Conservation (phyloP, 2,797 vertebrate genomes). For the Clarias platycephalus region DNA sequence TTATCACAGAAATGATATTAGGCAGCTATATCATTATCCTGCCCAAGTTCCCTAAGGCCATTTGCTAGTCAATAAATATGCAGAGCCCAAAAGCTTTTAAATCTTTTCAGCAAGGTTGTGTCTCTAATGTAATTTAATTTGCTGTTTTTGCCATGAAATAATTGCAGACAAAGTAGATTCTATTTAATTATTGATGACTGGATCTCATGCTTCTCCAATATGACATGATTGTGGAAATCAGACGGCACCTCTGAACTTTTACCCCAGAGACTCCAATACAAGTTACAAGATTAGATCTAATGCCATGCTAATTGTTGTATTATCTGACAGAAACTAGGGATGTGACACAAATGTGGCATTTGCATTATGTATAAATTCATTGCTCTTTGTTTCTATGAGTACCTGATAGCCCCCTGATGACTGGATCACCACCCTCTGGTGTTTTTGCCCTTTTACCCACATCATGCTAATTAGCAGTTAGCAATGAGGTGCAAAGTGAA, state of each 20-base stretch:
- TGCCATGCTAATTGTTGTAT: background rate
- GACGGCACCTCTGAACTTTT: slow-evolving; percentile 6
- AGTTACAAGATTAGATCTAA: slow-evolving; percentile 23
- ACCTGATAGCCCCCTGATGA: background rate
- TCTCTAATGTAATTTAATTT: slow-evolving; percentile 40
- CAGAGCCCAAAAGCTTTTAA: slow-evolving; percentile 41
- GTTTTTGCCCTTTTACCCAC: background rate
- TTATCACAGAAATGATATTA: slow-evolving; percentile 37
- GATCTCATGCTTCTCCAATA: slow-evolving; percentile 14
- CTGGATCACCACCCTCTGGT: background rate
- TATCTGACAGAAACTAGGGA: background rate
- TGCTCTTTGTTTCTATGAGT: background rate
- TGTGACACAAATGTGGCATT: background rate
- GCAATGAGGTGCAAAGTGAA: slow-evolving; percentile 6
- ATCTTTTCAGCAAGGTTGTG: slow-evolving; percentile 33
- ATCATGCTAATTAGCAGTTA: slow-evolving; percentile 27
- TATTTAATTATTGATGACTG: slow-evolving; percentile 43
- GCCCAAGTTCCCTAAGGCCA: slow-evolving; percentile 28
- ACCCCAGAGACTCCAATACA: slow-evolving; percentile 11
- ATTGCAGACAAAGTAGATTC: slow-evolving; percentile 31
- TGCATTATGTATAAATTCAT: background rate
- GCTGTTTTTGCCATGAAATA: slow-evolving; percentile 3
- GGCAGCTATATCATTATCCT: slow-evolving; percentile 25
- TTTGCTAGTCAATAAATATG: slow-evolving; percentile 46
- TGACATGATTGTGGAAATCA: slow-evolving; percentile 38